These are phyloP conservation scores for Limnephilus auricula DNA, from an alignment of 2,888 invertebrate species.

Conservation along the genomic window DNA sequence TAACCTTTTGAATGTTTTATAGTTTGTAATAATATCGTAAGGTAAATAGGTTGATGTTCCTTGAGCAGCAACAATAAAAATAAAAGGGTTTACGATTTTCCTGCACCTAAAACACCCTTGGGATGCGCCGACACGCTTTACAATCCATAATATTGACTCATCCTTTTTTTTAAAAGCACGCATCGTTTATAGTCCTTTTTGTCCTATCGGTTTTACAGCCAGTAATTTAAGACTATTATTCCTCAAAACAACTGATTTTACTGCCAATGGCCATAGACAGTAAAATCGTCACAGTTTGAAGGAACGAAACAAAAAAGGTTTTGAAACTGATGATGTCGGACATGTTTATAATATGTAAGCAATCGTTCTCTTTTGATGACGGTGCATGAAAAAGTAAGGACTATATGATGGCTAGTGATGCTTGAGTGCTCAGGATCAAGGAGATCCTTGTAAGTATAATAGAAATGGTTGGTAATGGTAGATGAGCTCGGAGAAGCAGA, in stretches of 20 bases:
- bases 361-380: neutral
- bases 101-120: neutral
- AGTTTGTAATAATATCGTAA: neutral
- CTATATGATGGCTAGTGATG: neutral
- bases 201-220: conserved; percentile 62
- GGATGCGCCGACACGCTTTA: neutral
- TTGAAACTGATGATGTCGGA: neutral
- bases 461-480: neutral
- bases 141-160: neutral
- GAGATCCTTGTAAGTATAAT: neutral
- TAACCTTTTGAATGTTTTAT: no score
- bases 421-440: neutral
- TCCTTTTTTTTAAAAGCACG: conserved; percentile 41
- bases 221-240: conserved; percentile 62
- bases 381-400: neutral
- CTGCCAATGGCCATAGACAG: no score
- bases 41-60: neutral
- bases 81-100: neutral
- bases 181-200: conserved; percentile 57
- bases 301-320: no score
- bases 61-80: neutral
- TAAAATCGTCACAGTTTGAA: no score
- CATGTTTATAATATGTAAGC: neutral
- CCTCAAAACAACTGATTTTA: conserved; percentile 4
- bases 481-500: neutral